Evolutionary conservation across 2,113 vertebrate species (phyloP).

Genomic region (Antechinus flavipes): DNA sequence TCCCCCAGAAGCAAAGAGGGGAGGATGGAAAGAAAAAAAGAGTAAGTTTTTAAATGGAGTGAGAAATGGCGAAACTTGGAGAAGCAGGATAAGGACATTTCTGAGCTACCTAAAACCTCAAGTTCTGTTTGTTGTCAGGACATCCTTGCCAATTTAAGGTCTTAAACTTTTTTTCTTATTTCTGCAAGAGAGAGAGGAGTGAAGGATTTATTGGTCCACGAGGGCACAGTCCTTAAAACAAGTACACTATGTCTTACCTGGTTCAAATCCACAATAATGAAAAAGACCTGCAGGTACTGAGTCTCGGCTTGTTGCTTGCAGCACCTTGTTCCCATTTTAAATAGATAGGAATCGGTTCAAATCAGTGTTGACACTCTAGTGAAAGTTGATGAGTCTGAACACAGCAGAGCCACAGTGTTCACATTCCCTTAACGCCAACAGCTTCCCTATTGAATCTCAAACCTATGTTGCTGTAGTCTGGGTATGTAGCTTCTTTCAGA

Average conservation of each 20-base stretch:
- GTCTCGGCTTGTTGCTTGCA: not conserved
- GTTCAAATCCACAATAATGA: not conserved
- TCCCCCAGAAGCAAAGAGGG: not conserved
- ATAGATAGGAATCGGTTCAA: not conserved
- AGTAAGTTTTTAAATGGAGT: not conserved
- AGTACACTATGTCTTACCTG: not conserved
- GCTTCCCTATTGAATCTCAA: not conserved
- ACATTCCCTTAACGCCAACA: not conserved
- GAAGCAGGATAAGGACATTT: not conserved
- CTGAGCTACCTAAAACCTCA: not conserved
- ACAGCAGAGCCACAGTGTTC: not conserved
- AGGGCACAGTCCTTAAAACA: not conserved
- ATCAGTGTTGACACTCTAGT: not conserved
- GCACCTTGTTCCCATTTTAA: not conserved
- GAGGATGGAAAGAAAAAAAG: not conserved
- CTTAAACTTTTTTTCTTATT: not conserved
- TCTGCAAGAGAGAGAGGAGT: not conserved
- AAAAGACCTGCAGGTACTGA: not conserved
- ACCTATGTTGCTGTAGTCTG: not conserved
- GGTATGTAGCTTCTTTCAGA: not conserved
- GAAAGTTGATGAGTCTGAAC: not conserved
- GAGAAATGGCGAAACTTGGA: not conserved
- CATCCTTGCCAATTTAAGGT: not conserved
- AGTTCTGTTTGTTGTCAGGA: not conserved
- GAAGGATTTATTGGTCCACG: not conserved